Percentiles rank a stretch among this genome's conserved stretches.
These are phyloP conservation scores for Cyanistes caeruleus DNA, from an alignment of 2,113 vertebrate species.

Conservation along the genomic window DNA sequence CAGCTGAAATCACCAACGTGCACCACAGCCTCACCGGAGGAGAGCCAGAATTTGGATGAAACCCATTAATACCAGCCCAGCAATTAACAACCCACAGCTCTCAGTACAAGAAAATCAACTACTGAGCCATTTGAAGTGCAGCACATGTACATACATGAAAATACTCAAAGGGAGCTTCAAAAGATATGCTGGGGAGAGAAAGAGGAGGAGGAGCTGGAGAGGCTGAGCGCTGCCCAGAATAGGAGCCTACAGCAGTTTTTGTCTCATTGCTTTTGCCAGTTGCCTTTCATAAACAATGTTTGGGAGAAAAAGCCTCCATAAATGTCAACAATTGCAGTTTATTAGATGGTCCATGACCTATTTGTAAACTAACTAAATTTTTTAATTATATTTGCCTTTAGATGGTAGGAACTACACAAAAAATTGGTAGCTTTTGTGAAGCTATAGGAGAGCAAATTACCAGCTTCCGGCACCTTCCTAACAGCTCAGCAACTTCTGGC, in stretches of 20 bases:
- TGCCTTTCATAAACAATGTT: constrained; percentile 54
- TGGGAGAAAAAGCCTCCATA: constrained; percentile 31
- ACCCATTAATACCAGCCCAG: constrained; percentile 28
- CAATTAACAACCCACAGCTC: constrained; percentile 44
- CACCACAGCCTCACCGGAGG: fast-evolving
- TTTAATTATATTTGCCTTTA: constrained; percentile 49
- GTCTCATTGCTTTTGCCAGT: constrained; percentile 31
- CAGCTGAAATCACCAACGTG: fast-evolving
- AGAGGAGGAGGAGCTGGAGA: constrained; percentile 22
- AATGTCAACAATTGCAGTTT: constrained; percentile 47
- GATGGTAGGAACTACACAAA: constrained; percentile 40
- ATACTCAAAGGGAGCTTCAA: constrained; percentile 51
- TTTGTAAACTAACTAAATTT: constrained; percentile 34
- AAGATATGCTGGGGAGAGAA: background rate
- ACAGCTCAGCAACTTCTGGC: constrained; percentile 31
- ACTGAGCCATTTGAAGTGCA: constrained; percentile 1
- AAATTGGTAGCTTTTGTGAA: constrained; percentile 10
- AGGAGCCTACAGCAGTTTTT: constrained; percentile 61
- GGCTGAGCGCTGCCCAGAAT: constrained; percentile 18
- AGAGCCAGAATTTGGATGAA: constrained; percentile 12
- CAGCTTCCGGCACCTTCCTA: background rate
- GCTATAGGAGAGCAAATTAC: constrained; percentile 32
- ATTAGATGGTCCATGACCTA: constrained; percentile 12
- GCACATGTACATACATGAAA: constrained; percentile 65
- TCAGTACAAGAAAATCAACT: constrained; percentile 46